phyloP scores from a whole-genome alignment of 1,140 invertebrate genomes.

The Harpegnathos saltator region DNA sequence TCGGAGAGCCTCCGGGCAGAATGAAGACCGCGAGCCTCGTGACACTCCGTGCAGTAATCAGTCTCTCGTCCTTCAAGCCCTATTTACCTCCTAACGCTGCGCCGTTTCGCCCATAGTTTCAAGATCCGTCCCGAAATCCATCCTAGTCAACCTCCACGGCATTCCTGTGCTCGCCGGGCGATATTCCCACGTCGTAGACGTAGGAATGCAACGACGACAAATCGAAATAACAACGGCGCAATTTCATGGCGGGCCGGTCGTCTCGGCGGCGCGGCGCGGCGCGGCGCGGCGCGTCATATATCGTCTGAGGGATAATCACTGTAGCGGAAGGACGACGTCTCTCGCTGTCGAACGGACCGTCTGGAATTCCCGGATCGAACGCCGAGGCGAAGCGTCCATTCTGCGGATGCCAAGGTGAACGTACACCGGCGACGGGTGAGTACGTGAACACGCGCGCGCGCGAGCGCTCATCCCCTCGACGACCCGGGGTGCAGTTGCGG shows the following conservation, averaged over 20 bases:
- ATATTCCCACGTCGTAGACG: not conserved
- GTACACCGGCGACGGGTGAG: slow-evolving; percentile 23
- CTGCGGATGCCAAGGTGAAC: slow-evolving; percentile 52
- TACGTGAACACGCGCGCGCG: not conserved
- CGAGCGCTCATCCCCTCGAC: not conserved
- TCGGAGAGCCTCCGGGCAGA: too few species aligned
- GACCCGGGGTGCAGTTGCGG: slow-evolving; percentile 20
- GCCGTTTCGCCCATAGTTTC: too few species aligned
- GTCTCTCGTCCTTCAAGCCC: too few species aligned
- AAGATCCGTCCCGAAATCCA: not conserved
- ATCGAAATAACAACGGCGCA: slow-evolving; percentile 67
- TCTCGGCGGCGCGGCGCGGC: slow-evolving; percentile 26
- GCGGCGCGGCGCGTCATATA: slow-evolving; percentile 59
- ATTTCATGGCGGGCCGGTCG: slow-evolving; percentile 50
- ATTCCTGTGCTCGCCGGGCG: not conserved
- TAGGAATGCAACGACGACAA: slow-evolving; percentile 48
- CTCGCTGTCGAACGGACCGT: slow-evolving; percentile 52
- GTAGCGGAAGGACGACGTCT: slow-evolving; percentile 40
- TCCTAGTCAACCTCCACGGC: not conserved
- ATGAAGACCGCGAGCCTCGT: too few species aligned
- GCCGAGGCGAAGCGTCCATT: slow-evolving; percentile 43
- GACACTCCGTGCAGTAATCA: too few species aligned
- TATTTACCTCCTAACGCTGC: too few species aligned
- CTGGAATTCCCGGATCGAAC: slow-evolving; percentile 55
- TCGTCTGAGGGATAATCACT: slow-evolving; percentile 66